These are phyloP conservation scores for Urophycis tenuis DNA, from an alignment of 2,797 vertebrate species.

Conservation along the genomic window DNA sequence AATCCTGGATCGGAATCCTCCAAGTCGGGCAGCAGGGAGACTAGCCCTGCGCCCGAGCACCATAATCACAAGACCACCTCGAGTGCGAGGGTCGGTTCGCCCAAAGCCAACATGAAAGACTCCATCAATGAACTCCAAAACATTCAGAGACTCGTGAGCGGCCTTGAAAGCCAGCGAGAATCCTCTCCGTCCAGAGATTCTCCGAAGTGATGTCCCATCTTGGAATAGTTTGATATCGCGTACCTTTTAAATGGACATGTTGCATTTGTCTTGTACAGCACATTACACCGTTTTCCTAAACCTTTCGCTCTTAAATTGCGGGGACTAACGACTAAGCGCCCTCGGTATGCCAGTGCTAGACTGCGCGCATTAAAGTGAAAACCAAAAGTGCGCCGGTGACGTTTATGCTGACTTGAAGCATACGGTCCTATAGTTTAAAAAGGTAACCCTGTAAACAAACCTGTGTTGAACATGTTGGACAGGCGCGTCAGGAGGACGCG, in stretches of 20 bases:
- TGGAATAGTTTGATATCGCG: conserved; percentile 49
- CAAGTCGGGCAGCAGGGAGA: conserved; percentile 82
- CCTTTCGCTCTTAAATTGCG: conserved; percentile 16
- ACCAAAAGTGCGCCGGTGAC: conserved; percentile 29
- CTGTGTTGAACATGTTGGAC: neutral
- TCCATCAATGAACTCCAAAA: conserved; percentile 94
- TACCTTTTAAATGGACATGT: conserved; percentile 63
- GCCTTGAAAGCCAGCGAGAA: conserved; percentile 88
- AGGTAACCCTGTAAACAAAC: neutral
- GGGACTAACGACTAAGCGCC: conserved; percentile 10
- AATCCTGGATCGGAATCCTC: conserved; percentile 77
- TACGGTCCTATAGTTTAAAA: neutral
- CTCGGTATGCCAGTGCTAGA: neutral
- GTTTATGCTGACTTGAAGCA: neutral
- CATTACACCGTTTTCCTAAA: conserved; percentile 59
- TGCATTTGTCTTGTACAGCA: conserved; percentile 76
- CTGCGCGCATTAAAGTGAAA: conserved; percentile 24
- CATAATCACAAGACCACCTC: conserved; percentile 76
- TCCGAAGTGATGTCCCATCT: conserved; percentile 66
- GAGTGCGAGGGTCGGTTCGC: conserved; percentile 71
- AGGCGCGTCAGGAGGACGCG: neutral
- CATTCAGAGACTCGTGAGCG: conserved; percentile 98
- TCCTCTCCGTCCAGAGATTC: conserved; percentile 80
- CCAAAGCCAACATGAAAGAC: conserved; percentile 85
- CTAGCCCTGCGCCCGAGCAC: conserved; percentile 82